Conservation (phyloP, 2,113 vertebrate genomes). For the Ageneiosus marmoratus region DNA sequence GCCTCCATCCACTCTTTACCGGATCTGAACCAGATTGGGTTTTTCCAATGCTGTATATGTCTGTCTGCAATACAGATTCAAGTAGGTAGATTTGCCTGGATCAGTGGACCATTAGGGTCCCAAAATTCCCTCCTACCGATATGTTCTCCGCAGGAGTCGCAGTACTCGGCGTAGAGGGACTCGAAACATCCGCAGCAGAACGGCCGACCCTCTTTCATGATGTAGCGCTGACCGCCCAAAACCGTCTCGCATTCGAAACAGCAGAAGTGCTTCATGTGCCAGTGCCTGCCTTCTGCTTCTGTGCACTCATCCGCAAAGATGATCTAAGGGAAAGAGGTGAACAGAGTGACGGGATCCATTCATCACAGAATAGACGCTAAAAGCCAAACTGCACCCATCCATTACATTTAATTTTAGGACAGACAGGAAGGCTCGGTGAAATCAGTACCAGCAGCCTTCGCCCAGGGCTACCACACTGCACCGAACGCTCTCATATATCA, state of each 20-base stretch:
- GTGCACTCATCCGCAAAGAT: constrained; percentile 98
- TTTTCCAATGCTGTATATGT: neutral
- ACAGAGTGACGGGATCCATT: neutral
- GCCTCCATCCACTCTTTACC: too few relatives aligned
- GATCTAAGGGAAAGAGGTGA: constrained; percentile 75
- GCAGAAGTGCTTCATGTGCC: constrained; percentile 99
- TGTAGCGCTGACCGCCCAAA: constrained; percentile 95
- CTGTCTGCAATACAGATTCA: constrained; percentile 13
- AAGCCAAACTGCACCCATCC: constrained; percentile 10
- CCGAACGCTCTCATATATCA: neutral
- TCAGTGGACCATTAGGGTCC: neutral
- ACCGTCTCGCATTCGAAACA: constrained; percentile 96
- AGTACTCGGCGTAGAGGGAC: constrained; percentile 94
- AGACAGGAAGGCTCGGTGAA: neutral
- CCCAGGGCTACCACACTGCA: neutral
- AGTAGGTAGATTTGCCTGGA: neutral
- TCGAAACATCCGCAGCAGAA: constrained; percentile 98
- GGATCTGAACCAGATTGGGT: constrained; percentile 46
- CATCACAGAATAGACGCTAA: constrained; percentile 10
- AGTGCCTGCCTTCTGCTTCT: constrained; percentile 94
- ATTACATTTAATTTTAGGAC: constrained; percentile 18
- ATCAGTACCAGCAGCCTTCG: neutral
- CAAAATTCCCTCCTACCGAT: constrained; percentile 79
- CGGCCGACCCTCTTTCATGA: constrained; percentile 97
- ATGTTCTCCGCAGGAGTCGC: constrained; percentile 95